Conservation (phyloP, 2,797 vertebrate genomes). For the Gallinago nigripennis region DNA sequence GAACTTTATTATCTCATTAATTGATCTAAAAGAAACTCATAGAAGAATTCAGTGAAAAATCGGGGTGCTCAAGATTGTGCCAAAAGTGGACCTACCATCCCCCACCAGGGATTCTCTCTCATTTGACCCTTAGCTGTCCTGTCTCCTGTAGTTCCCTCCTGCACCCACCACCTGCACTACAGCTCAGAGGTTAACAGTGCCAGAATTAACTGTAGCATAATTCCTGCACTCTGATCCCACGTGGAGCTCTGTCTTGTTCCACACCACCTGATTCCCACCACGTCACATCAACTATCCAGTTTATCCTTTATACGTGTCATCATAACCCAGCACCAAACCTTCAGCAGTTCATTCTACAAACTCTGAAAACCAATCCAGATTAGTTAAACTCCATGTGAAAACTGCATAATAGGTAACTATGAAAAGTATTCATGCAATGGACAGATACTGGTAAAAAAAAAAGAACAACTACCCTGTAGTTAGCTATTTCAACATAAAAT, state of each 20-base stretch:
- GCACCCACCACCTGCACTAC: no score
- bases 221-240: neutral
- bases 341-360: neutral
- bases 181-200: neutral
- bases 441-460: neutral
- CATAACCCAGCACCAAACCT: neutral
- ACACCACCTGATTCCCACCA: neutral
- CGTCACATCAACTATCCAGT: neutral
- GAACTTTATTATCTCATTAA: neutral
- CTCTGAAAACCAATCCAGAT: neutral
- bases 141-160: neutral
- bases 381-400: neutral
- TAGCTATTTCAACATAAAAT: neutral
- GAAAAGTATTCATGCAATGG: neutral
- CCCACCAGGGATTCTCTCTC: neutral
- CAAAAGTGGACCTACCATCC: neutral
- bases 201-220: no score
- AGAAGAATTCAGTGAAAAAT: neutral
- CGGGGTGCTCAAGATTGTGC: fast-evolving
- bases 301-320: neutral
- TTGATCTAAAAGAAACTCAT: neutral
- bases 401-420: neutral
- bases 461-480: neutral
- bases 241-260: neutral
- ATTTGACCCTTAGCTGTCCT: neutral